These are phyloP conservation scores for Melanotaenia boesemani DNA, from an alignment of 2,797 vertebrate genomes.

Conservation along the genomic window DNA sequence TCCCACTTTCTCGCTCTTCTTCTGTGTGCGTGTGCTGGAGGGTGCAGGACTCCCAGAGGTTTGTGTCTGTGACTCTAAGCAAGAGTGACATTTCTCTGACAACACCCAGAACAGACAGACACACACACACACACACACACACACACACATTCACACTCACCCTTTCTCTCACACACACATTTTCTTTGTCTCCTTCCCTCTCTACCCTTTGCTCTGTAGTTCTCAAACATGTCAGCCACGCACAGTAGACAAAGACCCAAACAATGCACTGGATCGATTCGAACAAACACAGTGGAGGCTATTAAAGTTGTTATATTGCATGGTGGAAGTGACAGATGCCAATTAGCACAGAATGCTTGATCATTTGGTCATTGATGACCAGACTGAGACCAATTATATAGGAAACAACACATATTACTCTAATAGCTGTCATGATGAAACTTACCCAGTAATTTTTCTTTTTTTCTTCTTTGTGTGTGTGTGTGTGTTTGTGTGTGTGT, in stretches of 20 bases:
- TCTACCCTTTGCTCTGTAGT: constrained; percentile 57
- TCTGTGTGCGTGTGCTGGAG: constrained; percentile 74
- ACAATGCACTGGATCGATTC: constrained; percentile 48
- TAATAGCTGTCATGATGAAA: constrained; percentile 54
- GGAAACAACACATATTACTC: constrained; percentile 39
- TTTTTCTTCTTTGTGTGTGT: not conserved
- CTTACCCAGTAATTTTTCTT: constrained; percentile 10
- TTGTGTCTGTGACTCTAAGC: constrained; percentile 81
- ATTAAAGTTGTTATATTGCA: constrained; percentile 12
- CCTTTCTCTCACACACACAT: constrained; percentile 24
- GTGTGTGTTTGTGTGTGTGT: not conserved
- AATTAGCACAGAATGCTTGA: constrained; percentile 42
- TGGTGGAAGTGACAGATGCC: constrained; percentile 55
- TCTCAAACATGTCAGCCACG: constrained; percentile 69
- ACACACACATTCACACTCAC: constrained; percentile 29
- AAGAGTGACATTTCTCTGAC: constrained; percentile 84
- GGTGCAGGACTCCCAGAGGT: constrained; percentile 80
- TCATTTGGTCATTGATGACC: constrained; percentile 45
- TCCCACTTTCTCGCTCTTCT: constrained; percentile 61
- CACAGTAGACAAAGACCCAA: constrained; percentile 51
- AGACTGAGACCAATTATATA: constrained; percentile 33
- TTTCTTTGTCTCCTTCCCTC: constrained; percentile 36
- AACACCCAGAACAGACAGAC: constrained; percentile 72
- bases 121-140: constrained; percentile 41
- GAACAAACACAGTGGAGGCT: constrained; percentile 33